Evolutionary conservation across 37 sponge, comb jelly and placozoan species (phyloP), one percentile per base, ranked within the genome.

Genomic region (Theonella swinhoei): DNA sequence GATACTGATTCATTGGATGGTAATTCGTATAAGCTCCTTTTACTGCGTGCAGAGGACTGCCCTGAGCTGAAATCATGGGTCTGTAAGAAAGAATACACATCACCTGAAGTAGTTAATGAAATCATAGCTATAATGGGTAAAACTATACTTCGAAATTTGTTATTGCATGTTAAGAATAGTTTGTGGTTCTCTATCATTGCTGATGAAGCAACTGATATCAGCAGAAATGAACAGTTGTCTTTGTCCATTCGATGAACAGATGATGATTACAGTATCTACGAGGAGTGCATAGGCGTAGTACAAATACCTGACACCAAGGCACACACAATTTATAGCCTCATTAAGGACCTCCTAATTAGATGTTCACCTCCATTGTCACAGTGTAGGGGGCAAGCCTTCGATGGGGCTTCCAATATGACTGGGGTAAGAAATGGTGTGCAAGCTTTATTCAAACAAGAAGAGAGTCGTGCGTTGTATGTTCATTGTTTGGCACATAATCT

Each of bases 391-490:
- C 69, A 68, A 72, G 81, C 81, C 4, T 72, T 35, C 37, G 81
- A 80, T 80, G 81, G 81, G 34, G 81, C 81, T 11, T 29, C 70
- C 28, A 72, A 80, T 32, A 80, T 80, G 81, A 80, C 70, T 80
- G 81, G 75, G n/a, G 42, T 64, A 33, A 64, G 30, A 23, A 78
- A 78, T 62, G n/a, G 78, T 29, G 78, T 78, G 65, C 78, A 78
- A 36, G 64, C 78, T 78, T 65, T 78, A 39, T 34, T 78, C 25
- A 78, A 78, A 39, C 24, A 59, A 62, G 78, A 61, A 31, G 64
- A 9, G 24, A 26, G 33, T 25, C 64, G 39, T 35, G 5, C 39
- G 11, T 58, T 80, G 36, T 80, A 80, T 80, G 81, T 80, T 72
- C 81, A 80, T 67, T 80, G 81, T 34, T 31, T 80, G 70, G 81